Evolutionary conservation across 2,888 invertebrate genomes (phyloP), one percentile per base, ranked within the genome.

Genomic region (Cremastobaeus sp.): DNA sequence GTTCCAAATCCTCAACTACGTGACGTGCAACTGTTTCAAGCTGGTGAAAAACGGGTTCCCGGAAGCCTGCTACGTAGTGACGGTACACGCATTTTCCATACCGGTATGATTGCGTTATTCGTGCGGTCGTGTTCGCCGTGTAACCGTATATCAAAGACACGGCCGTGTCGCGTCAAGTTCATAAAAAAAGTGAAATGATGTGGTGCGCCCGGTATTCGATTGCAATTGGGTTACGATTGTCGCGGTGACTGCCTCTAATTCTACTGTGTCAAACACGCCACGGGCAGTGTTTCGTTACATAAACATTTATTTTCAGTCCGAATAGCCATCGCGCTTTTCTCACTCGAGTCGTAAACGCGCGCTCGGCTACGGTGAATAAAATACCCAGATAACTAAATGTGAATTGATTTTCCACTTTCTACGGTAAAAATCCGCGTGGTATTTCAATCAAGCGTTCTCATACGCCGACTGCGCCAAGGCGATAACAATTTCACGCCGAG

Each of bases 151-250:
- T 52, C 28, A 50, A 43, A 32, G 57, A 59, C 57, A 59, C 15
- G 59, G 52, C n/a, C 52, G 45, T 59, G 59, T 59, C 52, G 52
- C 52, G 43, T 52, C 43, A 52, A 59, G 52, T 52, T 59, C 52
- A 59, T 45, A 45, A 68, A 59, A 65, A 68, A 68, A 66, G 57
- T 68, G 47, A 55, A 47, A 65, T 55, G 65, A 35, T 43, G 50
- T 35, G 41, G 41, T 12, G 15, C 5, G 32, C 14, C 43, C 20
- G 20, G 41, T 57, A 57, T 50, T 48, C 43, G 25, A 43, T 68
- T 68, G 68, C 59, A 68, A 50, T 66, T 66, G 45, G 48, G 57
- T 57, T 57, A 66, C 28, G 20, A 48, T 66, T 55, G 48, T 54
- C 37, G 15, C 43, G 12, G 18, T 41, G 21, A 41, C 32, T 54